These are phyloP conservation scores for Lasius fuliginosus DNA, from an alignment of 2,888 invertebrate genomes.

Conservation along the genomic window DNA sequence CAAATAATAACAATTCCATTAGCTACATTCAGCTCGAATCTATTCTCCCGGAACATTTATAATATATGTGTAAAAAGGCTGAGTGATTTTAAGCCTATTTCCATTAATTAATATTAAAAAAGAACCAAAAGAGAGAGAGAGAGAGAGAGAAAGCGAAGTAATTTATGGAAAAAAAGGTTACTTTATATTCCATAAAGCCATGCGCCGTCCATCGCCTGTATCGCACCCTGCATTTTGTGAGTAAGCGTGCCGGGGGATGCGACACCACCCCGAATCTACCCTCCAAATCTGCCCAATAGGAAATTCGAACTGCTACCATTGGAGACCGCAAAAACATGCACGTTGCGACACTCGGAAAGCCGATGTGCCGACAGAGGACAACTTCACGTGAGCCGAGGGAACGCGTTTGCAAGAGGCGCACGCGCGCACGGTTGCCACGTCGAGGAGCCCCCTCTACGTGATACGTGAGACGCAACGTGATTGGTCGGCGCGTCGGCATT, in stretches of 20 bases:
- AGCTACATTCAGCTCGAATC: not conserved
- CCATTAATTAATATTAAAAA: not conserved
- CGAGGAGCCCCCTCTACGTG: not conserved
- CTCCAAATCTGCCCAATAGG: slow-evolving; percentile 41
- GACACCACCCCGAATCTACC: not conserved
- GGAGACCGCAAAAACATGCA: slow-evolving; percentile 46
- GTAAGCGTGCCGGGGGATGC: not conserved
- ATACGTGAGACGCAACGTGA: slow-evolving; percentile 56
- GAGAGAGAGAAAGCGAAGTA: no score
- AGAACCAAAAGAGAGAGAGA: no score
- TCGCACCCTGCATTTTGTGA: not conserved
- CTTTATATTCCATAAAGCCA: not conserved
- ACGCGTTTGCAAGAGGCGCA: not conserved
- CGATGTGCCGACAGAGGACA: slow-evolving; percentile 15
- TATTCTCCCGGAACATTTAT: not conserved
- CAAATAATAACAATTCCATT: not conserved
- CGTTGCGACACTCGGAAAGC: not conserved
- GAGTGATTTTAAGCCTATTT: not conserved
- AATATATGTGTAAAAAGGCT: not conserved
- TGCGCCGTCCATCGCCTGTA: not conserved
- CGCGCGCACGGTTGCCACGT: slow-evolving; percentile 29
- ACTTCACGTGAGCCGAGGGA: slow-evolving; percentile 9
- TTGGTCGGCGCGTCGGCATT: slow-evolving; percentile 19
- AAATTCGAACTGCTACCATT: slow-evolving; percentile 68
- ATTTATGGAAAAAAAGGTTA: not conserved